A percentile compares a stretch with the other conserved stretches of the same genome.
Conservation (phyloP, 1,140 invertebrate species). For the Drosophila mojavensis region DNA sequence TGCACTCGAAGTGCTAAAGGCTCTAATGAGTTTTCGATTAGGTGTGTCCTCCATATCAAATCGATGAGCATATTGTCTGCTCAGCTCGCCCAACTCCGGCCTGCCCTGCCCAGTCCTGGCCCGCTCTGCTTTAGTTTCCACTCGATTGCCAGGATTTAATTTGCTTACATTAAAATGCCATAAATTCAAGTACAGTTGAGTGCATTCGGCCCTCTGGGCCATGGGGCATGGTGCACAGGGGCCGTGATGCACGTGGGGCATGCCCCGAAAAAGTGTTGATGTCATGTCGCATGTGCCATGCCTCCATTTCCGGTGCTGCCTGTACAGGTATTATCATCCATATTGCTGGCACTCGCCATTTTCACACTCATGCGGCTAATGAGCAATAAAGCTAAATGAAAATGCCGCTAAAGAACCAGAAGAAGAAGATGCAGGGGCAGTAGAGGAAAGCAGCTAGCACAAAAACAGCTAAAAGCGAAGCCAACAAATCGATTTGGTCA, state of each 20-base stretch:
- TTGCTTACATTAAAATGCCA: constrained; percentile 75
- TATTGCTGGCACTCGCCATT: constrained; percentile 67
- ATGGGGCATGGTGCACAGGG: constrained; percentile 2
- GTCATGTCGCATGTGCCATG: constrained; percentile 71
- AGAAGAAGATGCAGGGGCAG: not conserved
- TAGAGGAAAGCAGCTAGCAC: constrained; percentile 17
- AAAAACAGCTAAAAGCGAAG: constrained; percentile 40
- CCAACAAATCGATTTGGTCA: constrained; percentile 81
- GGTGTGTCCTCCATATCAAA: constrained; percentile 57
- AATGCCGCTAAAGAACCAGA: constrained; percentile 58
- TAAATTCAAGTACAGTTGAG: constrained; percentile 67
- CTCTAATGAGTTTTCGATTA: constrained; percentile 80
- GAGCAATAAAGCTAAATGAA: constrained; percentile 81
- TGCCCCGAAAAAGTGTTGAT: constrained; percentile 38
- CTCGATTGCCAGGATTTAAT: constrained; percentile 67
- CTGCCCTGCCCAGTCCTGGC: not conserved
- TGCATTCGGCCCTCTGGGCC: constrained; percentile 17
- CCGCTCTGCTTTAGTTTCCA: constrained; percentile 32
- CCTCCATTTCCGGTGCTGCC: constrained; percentile 60
- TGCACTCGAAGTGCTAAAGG: constrained; percentile 35
- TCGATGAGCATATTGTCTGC: constrained; percentile 40
- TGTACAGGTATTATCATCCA: not conserved
- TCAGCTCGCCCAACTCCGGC: not conserved
- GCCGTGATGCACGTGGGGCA: not conserved
- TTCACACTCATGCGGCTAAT: constrained; percentile 79